Base-by-base conservation (phyloP, 2,113 vertebrate genomes). In the Balaenoptera acutorostrata region DNA sequence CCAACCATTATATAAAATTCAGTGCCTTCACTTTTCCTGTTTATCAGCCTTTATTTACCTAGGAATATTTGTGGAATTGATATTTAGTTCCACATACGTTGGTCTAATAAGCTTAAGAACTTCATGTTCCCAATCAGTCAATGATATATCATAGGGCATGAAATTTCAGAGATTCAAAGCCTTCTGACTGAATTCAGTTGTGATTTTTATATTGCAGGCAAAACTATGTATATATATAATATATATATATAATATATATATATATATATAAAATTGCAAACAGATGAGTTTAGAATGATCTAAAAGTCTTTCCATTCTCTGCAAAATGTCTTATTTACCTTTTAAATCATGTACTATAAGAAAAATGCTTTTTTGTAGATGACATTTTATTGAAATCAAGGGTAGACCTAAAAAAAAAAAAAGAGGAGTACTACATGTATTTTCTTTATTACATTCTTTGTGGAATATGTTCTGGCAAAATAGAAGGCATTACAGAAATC, bases 371-470 rank as follows among this genome's bases (percentile, higher is more conserved):
- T 95, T 85, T 82, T 75, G 39, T 49, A 95, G 20, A 88, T 93
- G 66, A 49, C 5, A 80, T 93, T 90, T 96, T 93, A 80, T 72
- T 86, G 44, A 95, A 91, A 93, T 95, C 49, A 87, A 74, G 41
- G 74, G 41, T 66, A 90, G 59, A 13, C 15, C 41, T 44, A 9
- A 66, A 83, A 77, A 84, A 93, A 84, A 93, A 74, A 77, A 64
- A 6, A 87, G 9, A 85, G 36, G 11, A 82, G 36, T 90, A 52
- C 15, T 88, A 72, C 31, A 72, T 91, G 74, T 59, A 71, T 96
- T 90, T 96, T 91, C 90, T 93, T 97, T 91, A 95, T 94, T 96
- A 69, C 21, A 87, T 92, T 95, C 39, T 93, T 94, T 93, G 68
- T 89, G 36, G 71, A 94, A n/a, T 95, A 95, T 59, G 46, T 94